These are phyloP conservation scores for Phaethon lepturus DNA, from an alignment of 2,113 vertebrate genomes.

Conservation along the genomic window DNA sequence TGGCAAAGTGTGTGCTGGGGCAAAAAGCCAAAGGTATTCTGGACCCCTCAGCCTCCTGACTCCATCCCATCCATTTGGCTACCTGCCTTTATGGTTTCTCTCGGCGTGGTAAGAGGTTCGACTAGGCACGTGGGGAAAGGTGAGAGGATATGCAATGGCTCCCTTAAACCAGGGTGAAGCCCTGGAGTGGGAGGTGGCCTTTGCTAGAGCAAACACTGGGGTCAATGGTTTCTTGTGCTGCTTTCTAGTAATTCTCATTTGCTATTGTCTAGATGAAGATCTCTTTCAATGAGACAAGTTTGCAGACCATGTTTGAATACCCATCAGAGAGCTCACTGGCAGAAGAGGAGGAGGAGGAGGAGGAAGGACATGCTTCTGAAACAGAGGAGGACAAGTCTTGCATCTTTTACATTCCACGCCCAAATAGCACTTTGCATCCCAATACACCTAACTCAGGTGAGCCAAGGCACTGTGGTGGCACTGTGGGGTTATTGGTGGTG, in stretches of 20 bases:
- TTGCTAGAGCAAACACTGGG: neutral
- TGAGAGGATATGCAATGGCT: neutral
- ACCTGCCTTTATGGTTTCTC: neutral
- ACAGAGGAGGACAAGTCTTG: constrained; percentile 70
- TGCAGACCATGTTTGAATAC: constrained; percentile 94
- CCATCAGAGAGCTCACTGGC: constrained; percentile 88
- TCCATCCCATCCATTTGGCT: neutral
- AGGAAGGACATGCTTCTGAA: constrained; percentile 56
- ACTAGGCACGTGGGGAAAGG: neutral
- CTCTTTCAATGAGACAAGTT: constrained; percentile 92
- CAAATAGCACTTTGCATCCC: constrained; percentile 70
- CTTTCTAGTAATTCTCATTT: neutral
- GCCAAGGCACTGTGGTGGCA: neutral
- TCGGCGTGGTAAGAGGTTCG: accelerated
- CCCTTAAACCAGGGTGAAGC: neutral
- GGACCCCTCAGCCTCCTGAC: neutral
- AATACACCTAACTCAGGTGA: constrained; percentile 82
- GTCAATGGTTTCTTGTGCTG: neutral
- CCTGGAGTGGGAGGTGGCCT: neutral
- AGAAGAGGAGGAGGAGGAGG: constrained; percentile 84
- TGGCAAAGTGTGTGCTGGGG: neutral
- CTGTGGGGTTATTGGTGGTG: neutral
- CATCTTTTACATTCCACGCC: constrained; percentile 78
- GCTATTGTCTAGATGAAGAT: constrained; percentile 88
- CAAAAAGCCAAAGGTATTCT: neutral